phyloP scores from a whole-genome alignment of 2,888 invertebrate genomes.

The Baronia brevicornis region DNA sequence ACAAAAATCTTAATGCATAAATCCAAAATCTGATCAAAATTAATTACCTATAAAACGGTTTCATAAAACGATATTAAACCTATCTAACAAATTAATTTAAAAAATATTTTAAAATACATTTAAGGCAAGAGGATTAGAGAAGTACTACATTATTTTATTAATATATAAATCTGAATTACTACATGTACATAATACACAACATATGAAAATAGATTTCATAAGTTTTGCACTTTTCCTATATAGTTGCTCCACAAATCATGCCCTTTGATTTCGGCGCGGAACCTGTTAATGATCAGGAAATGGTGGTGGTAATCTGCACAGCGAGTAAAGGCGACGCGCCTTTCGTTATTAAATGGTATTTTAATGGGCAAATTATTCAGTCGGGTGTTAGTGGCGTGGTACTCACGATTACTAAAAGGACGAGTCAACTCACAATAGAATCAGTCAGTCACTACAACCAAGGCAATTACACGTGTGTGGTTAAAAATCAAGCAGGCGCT shows the following conservation, averaged over 20 bases:
- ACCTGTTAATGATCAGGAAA: constrained; percentile 80
- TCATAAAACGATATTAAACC: too few relatives aligned
- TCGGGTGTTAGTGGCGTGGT: constrained; percentile 72
- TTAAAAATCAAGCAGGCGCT: constrained; percentile 75
- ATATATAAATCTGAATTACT: too few relatives aligned
- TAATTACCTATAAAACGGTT: too few relatives aligned
- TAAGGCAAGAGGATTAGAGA: too few relatives aligned
- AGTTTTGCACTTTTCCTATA: constrained; percentile 19
- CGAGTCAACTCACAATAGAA: constrained; percentile 78
- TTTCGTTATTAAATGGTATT: constrained; percentile 83
- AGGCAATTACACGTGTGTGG: constrained; percentile 79
- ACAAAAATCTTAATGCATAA: too few relatives aligned
- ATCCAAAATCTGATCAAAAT: too few relatives aligned
- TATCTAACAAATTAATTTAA: too few relatives aligned
- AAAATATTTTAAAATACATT: too few relatives aligned
- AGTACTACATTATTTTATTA: too few relatives aligned
- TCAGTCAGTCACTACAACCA: constrained; percentile 76
- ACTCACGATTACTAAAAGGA: constrained; percentile 71
- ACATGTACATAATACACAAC: too few relatives aligned
- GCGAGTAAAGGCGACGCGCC: constrained; percentile 87
- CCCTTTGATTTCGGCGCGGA: constrained; percentile 83
- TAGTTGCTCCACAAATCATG: constrained; percentile 82
- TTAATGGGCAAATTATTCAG: constrained; percentile 56
- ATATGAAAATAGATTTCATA: not conserved
- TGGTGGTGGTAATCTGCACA: constrained; percentile 81